Evolutionary conservation across 2,797 vertebrate genomes (phyloP).

Genomic region (Tragelaphus oryx): DNA sequence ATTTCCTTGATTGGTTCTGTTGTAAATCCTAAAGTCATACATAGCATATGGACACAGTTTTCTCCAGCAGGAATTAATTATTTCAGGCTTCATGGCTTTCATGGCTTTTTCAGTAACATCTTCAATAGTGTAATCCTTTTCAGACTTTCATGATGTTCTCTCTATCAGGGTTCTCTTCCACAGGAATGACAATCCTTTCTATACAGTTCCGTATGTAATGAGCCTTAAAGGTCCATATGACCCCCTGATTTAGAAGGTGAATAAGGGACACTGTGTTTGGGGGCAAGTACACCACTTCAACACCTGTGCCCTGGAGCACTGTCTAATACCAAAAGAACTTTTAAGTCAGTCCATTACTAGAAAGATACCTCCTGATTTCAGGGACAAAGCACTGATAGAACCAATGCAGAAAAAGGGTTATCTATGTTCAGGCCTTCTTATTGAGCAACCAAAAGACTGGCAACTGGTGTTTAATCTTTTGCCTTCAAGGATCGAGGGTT

Average conservation of each 20-base stretch:
- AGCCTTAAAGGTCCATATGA: not conserved
- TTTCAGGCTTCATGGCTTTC: not conserved
- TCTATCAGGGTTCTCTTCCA: not conserved
- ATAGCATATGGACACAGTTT: not conserved
- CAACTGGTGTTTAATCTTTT: not conserved
- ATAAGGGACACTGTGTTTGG: not conserved
- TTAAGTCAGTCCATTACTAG: not conserved
- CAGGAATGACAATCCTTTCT: not conserved
- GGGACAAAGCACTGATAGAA: not conserved
- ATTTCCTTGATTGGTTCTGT: not conserved
- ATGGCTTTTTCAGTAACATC: not conserved
- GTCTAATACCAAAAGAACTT: not conserved
- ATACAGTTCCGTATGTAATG: not conserved
- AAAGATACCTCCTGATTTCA: not conserved
- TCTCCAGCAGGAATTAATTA: not conserved
- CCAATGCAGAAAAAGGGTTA: not conserved
- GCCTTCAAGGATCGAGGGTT: not conserved
- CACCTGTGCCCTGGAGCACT: not conserved
- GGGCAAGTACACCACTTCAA: not conserved
- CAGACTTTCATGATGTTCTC: not conserved
- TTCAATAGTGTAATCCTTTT: not conserved
- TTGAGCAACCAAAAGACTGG: not conserved
- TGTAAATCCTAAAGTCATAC: not conserved
- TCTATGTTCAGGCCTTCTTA: not conserved
- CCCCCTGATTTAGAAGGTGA: not conserved